A percentile compares a stretch with the other conserved stretches of the same genome.
phyloP scores from a whole-genome alignment of 2,888 invertebrate genomes.

The Acanthacorydalis orientalis region DNA sequence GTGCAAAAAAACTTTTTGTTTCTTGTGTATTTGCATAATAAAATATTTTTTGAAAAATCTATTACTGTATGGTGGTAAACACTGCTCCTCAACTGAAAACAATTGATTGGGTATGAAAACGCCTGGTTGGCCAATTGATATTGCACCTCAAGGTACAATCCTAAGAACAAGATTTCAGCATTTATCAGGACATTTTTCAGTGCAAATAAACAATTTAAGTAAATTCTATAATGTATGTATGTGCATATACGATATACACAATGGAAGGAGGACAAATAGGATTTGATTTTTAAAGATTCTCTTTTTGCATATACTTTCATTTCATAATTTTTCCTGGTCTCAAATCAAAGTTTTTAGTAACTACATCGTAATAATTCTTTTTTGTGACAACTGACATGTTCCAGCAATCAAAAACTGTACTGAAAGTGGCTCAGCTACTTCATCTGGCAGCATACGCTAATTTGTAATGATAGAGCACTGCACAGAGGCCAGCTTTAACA shows the following conservation, averaged over 20 bases:
- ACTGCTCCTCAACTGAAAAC: conserved; percentile 15
- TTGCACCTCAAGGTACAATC: conserved; percentile 14
- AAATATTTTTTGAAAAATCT: neutral
- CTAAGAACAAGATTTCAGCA: conserved; percentile 11
- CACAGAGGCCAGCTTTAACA: conserved; percentile 86
- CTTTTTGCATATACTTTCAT: conserved; percentile 47
- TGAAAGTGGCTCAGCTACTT: conserved; percentile 91
- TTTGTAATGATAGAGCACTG: conserved; percentile 84
- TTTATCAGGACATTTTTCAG: conserved; percentile 19
- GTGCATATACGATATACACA: no score
- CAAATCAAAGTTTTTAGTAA: conserved; percentile 91
- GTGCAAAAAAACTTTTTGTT: conserved; percentile 19
- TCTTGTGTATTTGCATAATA: neutral
- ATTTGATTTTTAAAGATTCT: no score
- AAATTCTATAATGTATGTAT: no score
- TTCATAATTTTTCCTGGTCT: conserved; percentile 95
- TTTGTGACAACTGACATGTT: conserved; percentile 78
- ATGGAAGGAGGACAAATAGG: no score
- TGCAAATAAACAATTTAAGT: conserved; percentile 11
- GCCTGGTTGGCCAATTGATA: conserved; percentile 12
- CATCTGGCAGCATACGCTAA: conserved; percentile 96
- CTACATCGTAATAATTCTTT: conserved; percentile 65
- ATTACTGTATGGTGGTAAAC: conserved; percentile 4
- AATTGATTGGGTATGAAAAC: conserved; percentile 15
- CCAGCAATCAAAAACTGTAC: conserved; percentile 96